phyloP scores from a whole-genome alignment of 2,113 vertebrate species.

The Ramphastos sulfuratus region DNA sequence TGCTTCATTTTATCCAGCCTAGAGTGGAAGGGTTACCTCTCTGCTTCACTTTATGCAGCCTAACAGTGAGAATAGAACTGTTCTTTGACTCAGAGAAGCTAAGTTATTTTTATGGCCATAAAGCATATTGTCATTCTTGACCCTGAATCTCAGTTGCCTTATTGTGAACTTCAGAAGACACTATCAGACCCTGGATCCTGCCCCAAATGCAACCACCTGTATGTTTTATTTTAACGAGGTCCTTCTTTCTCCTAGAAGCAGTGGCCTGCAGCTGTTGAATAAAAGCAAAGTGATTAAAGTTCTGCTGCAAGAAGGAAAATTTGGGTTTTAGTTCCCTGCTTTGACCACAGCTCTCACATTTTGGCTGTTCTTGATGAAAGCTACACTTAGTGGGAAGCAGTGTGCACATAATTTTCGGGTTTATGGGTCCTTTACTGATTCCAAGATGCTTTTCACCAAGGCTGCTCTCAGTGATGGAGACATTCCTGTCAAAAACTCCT shows the following conservation, averaged over 20 bases:
- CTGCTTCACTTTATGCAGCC: background rate
- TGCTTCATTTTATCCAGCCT: background rate
- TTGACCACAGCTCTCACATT: background rate
- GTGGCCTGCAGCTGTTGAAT: background rate
- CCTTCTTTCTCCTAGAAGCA: background rate
- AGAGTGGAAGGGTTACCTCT: background rate
- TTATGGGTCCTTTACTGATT: background rate
- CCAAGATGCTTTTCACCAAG: background rate
- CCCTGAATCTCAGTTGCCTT: background rate
- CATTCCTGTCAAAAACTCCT: background rate
- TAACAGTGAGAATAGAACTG: background rate
- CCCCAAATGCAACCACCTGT: background rate
- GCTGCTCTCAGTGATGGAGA: background rate
- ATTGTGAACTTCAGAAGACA: background rate
- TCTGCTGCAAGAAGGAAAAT: background rate
- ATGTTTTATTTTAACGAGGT: background rate
- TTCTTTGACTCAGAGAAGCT: background rate
- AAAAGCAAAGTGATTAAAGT: background rate
- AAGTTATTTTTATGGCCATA: background rate
- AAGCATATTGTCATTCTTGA: background rate
- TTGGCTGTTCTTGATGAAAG: background rate
- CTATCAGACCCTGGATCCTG: background rate
- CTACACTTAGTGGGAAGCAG: background rate
- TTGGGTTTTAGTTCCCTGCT: background rate
- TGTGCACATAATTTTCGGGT: background rate